Evolutionary conservation across 2,888 invertebrate genomes (phyloP), one percentile per base, ranked within the genome.

Genomic region (Polymixis lichenea): DNA sequence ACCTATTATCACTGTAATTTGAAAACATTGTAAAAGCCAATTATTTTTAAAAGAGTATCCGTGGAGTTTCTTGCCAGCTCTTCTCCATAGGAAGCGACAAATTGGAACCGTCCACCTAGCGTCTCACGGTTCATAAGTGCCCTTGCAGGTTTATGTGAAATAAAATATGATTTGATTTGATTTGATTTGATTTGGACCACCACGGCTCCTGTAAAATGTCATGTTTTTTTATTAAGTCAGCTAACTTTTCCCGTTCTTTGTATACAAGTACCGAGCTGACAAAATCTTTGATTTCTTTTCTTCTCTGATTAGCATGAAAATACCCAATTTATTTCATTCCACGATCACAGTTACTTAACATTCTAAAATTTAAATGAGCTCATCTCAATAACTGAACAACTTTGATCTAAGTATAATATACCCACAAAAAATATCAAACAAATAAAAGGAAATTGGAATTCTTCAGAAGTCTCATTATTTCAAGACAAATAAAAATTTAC

Each of bases 401-500:
- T 72, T 85, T 76, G 75, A 81, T 79, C 78, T 77, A 72, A 75
- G 84, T 77, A n/a, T n/a, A 73, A 82, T 83, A 82, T 74, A 72
- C 73, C 82, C 77, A 75, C 76, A 83, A 85, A 88, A 85, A 88
- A 87, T 79, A 82, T 82, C 67, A 82, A 86, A 84, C 85, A 80
- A 84, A 88, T 86, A 86, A 87, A 84, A 82, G 64, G 70, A 84
- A 86, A 86, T 85, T 86, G 75, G 86, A 81, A 85, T 82, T 73
- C 86, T 85, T 81, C 65, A 85, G 64, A 82, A 85, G 78, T 83
- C 75, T 77, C 83, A 86, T 87, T 85, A 87, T 83, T 83, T 83
- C 74, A 86, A 85, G 82, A 80, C 85, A 83, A 85, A 87, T 86
- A 87, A 86, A 82, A 88, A 74, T 80, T 82, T 81, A 86, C 82